Evolutionary conservation across 2,888 invertebrate species (phyloP).

Genomic region (Hydrotaea cyrtoneurina): DNA sequence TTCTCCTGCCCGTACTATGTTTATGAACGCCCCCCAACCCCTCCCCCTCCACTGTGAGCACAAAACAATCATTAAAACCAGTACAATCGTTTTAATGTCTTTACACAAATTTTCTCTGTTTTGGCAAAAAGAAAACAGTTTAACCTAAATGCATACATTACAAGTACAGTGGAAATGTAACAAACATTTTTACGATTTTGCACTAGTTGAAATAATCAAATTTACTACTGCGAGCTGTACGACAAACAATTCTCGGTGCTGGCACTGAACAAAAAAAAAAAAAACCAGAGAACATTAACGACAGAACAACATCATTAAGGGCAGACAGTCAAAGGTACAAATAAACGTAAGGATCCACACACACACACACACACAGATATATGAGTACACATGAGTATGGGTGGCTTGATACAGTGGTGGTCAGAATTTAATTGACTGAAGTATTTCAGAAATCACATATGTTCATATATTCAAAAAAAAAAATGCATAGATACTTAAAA

Average conservation of each 20-base stretch:
- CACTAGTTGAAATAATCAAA: conserved; percentile 38
- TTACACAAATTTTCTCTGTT: conserved; percentile 26
- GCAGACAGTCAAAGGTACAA: conserved; percentile 38
- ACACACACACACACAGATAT: not conserved
- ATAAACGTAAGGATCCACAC: not conserved
- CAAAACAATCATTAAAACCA: not conserved
- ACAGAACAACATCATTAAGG: conserved; percentile 36
- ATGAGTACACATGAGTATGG: not conserved
- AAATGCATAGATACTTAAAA: no score
- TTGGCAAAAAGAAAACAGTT: conserved; percentile 11
- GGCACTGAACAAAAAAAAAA: no score
- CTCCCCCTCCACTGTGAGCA: not conserved
- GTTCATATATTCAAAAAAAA: no score
- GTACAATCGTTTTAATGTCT: not conserved
- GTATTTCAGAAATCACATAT: no score
- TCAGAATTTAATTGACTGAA: no score
- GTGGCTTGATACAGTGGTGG: not conserved
- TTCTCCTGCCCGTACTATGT: no score
- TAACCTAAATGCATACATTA: conserved; percentile 54
- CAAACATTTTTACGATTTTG: conserved; percentile 26
- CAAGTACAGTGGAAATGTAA: not conserved
- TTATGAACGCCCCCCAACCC: no score
- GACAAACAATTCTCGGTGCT: not conserved
- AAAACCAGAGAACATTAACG: not conserved
- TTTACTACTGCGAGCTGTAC: conserved; percentile 36